Conservation (phyloP, 1,140 invertebrate genomes). For the Bombus superbus region DNA sequence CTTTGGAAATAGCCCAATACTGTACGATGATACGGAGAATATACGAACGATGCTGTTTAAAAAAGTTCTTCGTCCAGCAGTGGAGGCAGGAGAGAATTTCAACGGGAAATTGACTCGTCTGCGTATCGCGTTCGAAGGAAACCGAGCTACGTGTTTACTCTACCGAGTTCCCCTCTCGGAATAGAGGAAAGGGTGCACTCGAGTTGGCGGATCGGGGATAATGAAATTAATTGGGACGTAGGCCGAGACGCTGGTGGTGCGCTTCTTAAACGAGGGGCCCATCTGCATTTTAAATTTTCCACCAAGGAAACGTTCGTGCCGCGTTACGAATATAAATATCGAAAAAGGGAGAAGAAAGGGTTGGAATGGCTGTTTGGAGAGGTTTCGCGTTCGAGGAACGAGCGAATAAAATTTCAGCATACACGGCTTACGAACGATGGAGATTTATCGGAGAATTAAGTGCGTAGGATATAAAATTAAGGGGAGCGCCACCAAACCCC, state of each 20-base stretch:
- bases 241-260: slow-evolving; percentile 38
- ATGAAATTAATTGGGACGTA: slow-evolving; percentile 78
- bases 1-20: too few species aligned
- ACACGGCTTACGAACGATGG: neutral
- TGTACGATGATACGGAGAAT: neutral
- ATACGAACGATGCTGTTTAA: neutral
- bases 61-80: slow-evolving; percentile 4
- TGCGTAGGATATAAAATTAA: slow-evolving; percentile 12
- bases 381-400: neutral
- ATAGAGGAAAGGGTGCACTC: neutral
- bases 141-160: neutral
- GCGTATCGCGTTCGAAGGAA: slow-evolving; percentile 9
- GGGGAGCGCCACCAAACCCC: neutral
- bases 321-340: slow-evolving; percentile 40
- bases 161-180: neutral
- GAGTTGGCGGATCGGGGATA: slow-evolving; percentile 33
- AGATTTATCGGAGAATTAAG: slow-evolving; percentile 17
- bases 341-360: neutral
- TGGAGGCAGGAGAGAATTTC: neutral
- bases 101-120: slow-evolving; percentile 40
- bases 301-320: slow-evolving; percentile 50
- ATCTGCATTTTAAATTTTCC: slow-evolving; percentile 76
- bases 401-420: neutral
- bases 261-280: slow-evolving; percentile 66
- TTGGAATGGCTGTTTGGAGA: neutral